phyloP scores from a whole-genome alignment of 2,797 vertebrate species.

The Iguana delicatissima region DNA sequence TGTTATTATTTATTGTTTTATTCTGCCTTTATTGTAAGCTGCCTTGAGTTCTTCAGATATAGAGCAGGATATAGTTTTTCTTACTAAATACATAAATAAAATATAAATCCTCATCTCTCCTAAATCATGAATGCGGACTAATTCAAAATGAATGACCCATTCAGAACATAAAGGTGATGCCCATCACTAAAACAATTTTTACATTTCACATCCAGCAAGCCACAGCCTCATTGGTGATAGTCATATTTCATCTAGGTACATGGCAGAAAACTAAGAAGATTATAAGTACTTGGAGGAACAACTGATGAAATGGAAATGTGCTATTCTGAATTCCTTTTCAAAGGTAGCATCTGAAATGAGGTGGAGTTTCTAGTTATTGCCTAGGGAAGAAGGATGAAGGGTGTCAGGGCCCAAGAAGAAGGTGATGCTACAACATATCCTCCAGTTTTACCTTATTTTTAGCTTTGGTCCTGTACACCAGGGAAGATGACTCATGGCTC shows the following conservation, averaged over 20 bases:
- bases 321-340: background rate
- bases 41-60: too few relatives aligned
- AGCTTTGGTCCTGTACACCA: too few relatives aligned
- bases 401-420: background rate
- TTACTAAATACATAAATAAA: too few relatives aligned
- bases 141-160: background rate
- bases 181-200: background rate
- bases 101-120: too few relatives aligned
- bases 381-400: background rate
- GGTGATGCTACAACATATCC: too few relatives aligned
- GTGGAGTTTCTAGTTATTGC: background rate
- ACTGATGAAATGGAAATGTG: background rate
- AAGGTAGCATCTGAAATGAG: background rate
- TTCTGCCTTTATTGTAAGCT: too few relatives aligned
- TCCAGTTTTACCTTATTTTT: too few relatives aligned
- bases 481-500: too few relatives aligned
- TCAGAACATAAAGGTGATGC: background rate
- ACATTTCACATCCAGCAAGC: background rate
- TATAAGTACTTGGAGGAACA: background rate
- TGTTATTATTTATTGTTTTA: too few relatives aligned
- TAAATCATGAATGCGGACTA: background rate
- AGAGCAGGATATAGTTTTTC: too few relatives aligned
- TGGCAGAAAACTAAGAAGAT: background rate
- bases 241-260: background rate
- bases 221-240: background rate